A percentile compares a stretch with the other conserved stretches of the same genome.
phyloP scores from a whole-genome alignment of 2,113 vertebrate species.

The Heptranchias perlo region DNA sequence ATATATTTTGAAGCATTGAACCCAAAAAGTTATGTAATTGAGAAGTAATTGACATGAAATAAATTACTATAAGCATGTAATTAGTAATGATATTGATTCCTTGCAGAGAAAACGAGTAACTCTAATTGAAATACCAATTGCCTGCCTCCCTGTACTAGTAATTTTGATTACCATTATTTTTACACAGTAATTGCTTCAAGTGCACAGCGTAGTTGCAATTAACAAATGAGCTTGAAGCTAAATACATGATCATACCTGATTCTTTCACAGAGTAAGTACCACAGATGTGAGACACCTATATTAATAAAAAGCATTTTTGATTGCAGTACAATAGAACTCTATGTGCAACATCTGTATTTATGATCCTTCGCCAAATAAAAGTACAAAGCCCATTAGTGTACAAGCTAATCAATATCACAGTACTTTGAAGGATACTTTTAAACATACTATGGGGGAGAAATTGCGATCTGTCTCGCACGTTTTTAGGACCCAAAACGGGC shows the following conservation, averaged over 20 bases:
- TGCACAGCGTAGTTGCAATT: constrained; percentile 31
- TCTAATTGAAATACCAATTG: constrained; percentile 54
- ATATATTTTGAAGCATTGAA: constrained; percentile 35
- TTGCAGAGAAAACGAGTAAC: constrained; percentile 47
- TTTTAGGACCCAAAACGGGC: not conserved
- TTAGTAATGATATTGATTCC: constrained; percentile 57
- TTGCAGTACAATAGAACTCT: not conserved
- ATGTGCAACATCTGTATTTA: not conserved
- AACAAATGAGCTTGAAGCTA: not conserved
- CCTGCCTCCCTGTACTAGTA: constrained; percentile 47
- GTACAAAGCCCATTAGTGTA: not conserved
- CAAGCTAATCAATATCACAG: not conserved
- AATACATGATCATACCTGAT: not conserved
- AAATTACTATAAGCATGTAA: constrained; percentile 59
- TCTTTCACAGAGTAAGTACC: not conserved
- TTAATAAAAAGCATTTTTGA: not conserved
- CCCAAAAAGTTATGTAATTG: constrained; percentile 52
- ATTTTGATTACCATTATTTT: constrained; percentile 50
- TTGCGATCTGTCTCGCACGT: not conserved
- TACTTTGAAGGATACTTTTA: not conserved
- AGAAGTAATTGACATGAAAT: constrained; percentile 57
- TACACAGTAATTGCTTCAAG: constrained; percentile 46
- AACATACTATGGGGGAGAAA: not conserved
- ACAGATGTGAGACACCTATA: not conserved
- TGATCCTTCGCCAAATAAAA: not conserved